Evolutionary conservation across 2,113 vertebrate species (phyloP).

Genomic region (Mesembrinibis cayennensis): DNA sequence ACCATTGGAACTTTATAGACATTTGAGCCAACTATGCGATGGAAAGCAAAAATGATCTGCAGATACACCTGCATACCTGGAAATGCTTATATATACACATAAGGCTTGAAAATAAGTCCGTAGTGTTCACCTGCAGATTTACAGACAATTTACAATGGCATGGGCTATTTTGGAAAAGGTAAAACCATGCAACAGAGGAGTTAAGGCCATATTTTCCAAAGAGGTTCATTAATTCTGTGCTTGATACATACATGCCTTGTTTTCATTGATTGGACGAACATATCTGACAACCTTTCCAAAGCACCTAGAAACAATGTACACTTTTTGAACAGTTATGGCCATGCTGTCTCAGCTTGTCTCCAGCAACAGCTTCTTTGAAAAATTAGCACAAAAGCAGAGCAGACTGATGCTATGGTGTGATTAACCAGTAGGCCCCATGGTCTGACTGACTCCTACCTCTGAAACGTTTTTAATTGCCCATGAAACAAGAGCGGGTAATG

Average conservation of each 20-base stretch:
- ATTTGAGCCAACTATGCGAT: rapidly evolving
- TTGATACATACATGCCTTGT: neutral
- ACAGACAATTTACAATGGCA: neutral
- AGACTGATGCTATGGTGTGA: neutral
- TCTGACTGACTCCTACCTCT: neutral
- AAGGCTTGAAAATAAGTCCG: neutral
- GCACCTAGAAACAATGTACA: neutral
- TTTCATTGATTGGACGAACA: neutral
- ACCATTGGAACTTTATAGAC: neutral
- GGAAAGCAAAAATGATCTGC: neutral
- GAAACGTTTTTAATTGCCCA: neutral
- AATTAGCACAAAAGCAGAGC: neutral
- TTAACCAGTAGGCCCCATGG: rapidly evolving
- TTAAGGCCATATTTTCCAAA: neutral
- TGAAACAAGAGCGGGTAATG: neutral
- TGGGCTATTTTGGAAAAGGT: neutral
- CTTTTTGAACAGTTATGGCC: neutral
- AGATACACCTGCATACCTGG: neutral
- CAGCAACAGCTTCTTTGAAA: neutral
- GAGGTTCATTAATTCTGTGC: neutral
- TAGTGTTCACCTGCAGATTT: neutral
- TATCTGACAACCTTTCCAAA: neutral
- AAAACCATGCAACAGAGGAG: neutral
- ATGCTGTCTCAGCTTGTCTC: neutral
- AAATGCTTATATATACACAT: neutral